These are phyloP conservation scores for Eilema griseolum DNA, from an alignment of 2,888 invertebrate species.

Conservation along the genomic window DNA sequence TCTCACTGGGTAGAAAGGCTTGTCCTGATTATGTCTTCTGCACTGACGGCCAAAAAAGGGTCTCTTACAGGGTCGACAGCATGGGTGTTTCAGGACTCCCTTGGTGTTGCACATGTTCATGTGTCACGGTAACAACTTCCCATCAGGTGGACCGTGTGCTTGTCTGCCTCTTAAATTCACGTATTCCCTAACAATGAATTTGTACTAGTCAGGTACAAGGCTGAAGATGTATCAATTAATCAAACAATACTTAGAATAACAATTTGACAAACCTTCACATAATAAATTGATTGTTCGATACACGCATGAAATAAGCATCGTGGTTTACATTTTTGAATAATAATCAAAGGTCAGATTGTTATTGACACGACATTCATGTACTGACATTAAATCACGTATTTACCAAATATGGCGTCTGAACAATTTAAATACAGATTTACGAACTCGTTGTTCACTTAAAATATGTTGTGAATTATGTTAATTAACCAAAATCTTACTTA, in stretches of 20 bases:
- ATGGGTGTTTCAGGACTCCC: no score
- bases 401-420: conserved; percentile 41
- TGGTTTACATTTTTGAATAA: conserved; percentile 28
- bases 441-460: neutral
- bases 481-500: neutral
- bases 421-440: conserved; percentile 2
- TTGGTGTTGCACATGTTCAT: no score
- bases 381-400: conserved; percentile 49
- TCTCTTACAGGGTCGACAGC: no score
- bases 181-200: no score
- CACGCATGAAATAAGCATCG: conserved; percentile 24
- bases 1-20: no score
- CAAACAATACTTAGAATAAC: neutral
- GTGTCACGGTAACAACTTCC: no score
- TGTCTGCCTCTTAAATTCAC: no score
- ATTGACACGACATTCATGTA: conserved; percentile 44
- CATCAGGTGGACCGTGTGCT: no score
- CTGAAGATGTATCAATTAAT: neutral
- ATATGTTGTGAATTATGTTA: neutral
- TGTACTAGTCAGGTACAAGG: no score
- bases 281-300: conserved; percentile 6
- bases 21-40: no score
- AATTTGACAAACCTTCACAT: neutral
- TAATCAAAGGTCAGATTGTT: conserved; percentile 44
- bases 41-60: no score